phyloP scores from a whole-genome alignment of 2,888 invertebrate species.

The Stomorhina lunata region DNA sequence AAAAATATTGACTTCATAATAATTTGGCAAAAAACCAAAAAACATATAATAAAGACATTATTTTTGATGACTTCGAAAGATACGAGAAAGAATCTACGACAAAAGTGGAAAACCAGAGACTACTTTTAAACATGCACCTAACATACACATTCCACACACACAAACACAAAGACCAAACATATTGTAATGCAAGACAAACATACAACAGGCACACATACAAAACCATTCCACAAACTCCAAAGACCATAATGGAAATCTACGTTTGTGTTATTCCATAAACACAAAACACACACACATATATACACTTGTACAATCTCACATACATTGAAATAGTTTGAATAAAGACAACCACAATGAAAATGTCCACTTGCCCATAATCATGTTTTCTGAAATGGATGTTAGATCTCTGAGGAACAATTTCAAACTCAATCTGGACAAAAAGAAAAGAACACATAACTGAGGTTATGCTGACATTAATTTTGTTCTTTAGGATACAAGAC shows the following conservation, averaged over 20 bases:
- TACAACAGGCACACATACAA: not conserved
- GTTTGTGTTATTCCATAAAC: not conserved
- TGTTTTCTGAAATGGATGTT: slow-evolving; percentile 50
- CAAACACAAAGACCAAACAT: slow-evolving; percentile 1
- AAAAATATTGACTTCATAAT: slow-evolving; percentile 67
- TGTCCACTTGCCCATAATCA: slow-evolving; percentile 61
- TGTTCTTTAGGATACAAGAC: slow-evolving; percentile 46
- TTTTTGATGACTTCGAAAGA: slow-evolving; percentile 73
- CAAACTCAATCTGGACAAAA: slow-evolving; percentile 47
- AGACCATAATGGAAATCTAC: slow-evolving; percentile 18
- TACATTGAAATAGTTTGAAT: not conserved
- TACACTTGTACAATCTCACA: no score
- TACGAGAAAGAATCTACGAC: no score
- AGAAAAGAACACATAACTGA: slow-evolving; percentile 33
- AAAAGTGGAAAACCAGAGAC: slow-evolving; percentile 35
- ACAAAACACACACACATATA: not conserved
- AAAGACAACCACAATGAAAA: slow-evolving; percentile 37
- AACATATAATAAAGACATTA: slow-evolving; percentile 68
- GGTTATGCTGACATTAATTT: slow-evolving; percentile 61
- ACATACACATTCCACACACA: slow-evolving; percentile 24
- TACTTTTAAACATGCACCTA: slow-evolving; percentile 73
- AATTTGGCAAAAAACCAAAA: slow-evolving; percentile 71
- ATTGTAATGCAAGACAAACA: not conserved
- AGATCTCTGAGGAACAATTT: slow-evolving; percentile 60
- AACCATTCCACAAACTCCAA: slow-evolving; percentile 3